These are phyloP conservation scores for crab-eating macaque (Macaca fascicularis) DNA, from an alignment of 2,113 vertebrate species.

Conservation along the genomic window DNA sequence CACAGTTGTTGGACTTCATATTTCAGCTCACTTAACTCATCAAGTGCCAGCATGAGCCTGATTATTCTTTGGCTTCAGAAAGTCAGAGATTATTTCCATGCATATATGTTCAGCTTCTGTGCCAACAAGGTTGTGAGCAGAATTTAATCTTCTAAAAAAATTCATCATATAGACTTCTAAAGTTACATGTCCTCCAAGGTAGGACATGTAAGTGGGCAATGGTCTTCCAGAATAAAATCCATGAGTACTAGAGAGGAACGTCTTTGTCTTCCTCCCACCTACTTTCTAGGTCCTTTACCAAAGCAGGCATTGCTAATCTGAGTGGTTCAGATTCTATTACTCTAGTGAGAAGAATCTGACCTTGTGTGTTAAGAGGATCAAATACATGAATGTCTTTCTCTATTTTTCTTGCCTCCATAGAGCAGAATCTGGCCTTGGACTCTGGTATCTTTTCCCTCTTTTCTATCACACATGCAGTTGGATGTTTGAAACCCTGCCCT, in stretches of 20 bases:
- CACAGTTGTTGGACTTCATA: conserved; percentile 65
- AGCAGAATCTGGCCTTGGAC: not conserved
- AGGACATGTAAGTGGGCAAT: not conserved
- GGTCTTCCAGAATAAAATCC: not conserved
- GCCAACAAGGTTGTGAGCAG: not conserved
- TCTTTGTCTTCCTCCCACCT: not conserved
- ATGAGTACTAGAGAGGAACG: not conserved
- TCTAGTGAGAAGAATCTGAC: not conserved
- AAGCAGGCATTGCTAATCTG: not conserved
- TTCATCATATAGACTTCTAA: not conserved
- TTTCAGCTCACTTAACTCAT: conserved; percentile 69
- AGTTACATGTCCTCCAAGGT: not conserved
- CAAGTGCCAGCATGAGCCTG: conserved; percentile 51
- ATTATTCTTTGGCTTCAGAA: conserved; percentile 53
- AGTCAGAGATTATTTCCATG: conserved; percentile 21
- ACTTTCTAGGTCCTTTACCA: not conserved
- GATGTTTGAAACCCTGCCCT: not conserved
- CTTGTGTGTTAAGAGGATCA: not conserved
- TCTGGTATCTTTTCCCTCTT: not conserved
- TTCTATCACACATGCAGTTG: not conserved
- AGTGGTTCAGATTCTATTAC: not conserved
- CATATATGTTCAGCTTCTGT: not conserved
- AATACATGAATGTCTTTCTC: not conserved
- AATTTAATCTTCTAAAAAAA: conserved; percentile 37
- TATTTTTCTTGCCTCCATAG: not conserved